Conservation (phyloP, 2,113 vertebrate species). For the Porphyrio hochstetteri region DNA sequence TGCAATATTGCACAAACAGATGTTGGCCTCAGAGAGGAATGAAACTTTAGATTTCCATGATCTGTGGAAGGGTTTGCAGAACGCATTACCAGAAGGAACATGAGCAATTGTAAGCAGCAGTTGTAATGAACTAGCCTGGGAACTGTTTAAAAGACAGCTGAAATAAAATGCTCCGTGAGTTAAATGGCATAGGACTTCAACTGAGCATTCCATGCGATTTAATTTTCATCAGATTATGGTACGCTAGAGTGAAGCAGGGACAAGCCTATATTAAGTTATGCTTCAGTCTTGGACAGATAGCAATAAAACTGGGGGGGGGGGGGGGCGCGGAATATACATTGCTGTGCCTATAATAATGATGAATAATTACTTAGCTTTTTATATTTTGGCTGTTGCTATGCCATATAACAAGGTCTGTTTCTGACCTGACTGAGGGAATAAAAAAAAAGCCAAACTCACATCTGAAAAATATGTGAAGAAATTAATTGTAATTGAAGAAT, state of each 20-base stretch:
- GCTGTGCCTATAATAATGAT: background rate
- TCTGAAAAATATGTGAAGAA: background rate
- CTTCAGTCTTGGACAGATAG: background rate
- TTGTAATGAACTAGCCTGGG: conserved; percentile 57
- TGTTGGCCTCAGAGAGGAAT: conserved; percentile 50
- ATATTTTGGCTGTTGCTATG: background rate
- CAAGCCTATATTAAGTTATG: conserved; percentile 1
- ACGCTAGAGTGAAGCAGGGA: background rate
- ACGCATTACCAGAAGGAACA: conserved; percentile 47
- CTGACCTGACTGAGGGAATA: background rate
- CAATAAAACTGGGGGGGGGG: background rate
- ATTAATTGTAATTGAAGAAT: background rate
- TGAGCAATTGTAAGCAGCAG: conserved; percentile 11
- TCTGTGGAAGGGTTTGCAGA: conserved; percentile 10
- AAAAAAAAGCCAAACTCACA: background rate
- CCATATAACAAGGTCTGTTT: background rate
- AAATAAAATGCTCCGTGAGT: conserved; percentile 53
- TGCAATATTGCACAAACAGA: conserved; percentile 44
- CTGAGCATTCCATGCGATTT: background rate
- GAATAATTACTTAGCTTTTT: background rate
- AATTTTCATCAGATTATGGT: conserved; percentile 22
- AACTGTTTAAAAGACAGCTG: conserved; percentile 55
- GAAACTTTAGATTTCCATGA: conserved; percentile 54
- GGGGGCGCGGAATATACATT: background rate
- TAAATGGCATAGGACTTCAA: conserved; percentile 31